Base-by-base conservation (phyloP, 2,888 invertebrate genomes). In the Meganola albula region DNA sequence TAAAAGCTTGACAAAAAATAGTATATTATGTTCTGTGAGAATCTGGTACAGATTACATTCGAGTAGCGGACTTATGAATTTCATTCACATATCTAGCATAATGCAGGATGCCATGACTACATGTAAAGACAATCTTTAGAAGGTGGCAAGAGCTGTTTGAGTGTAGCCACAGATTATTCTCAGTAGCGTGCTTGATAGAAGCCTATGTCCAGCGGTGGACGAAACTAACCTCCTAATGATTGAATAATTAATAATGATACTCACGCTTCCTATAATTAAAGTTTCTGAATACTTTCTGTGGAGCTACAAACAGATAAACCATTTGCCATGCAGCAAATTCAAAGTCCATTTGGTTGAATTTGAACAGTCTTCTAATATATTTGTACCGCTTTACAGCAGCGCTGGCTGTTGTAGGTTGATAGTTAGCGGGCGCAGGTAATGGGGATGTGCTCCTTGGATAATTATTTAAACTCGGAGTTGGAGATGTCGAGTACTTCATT, bases 311-410 rank as follows among this genome's bases (percentile, higher is more conserved):
- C 43, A 99, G 86, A 73, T 98, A 98, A 0, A 98, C 77, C 96
- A 99, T 98, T 88, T 99, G 99, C 99, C 99, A 99, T n/a, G 94
- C 87, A 0, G 99, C 99, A 86, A 97, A 99, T 73, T 99, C 98
- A 84, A 99, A 99, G 82, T 99, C 99, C 99, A 99, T 99, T 84
- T 99, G 98, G 63, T 95, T 91, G 67, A 97, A 97, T 75, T 95
- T 94, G 38, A 96, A 88, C 38, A 97, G 79, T 62, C 96, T 89
- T 48, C 94, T 86, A 30, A 97, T 82, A 76, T 96, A 96, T 84
- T 94, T 93, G 78, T 94, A 94, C 42, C 94, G 89, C 80, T 97
- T 97, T 24, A 94, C 92, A 23, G 96, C 92, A 2, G 96, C 97
- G 36, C 94, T 92, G 31, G 80, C 76, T 58, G 93, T 91, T 52